These are phyloP conservation scores for Orthosia gracilis DNA, from an alignment of 2,888 invertebrate species.

Conservation along the genomic window DNA sequence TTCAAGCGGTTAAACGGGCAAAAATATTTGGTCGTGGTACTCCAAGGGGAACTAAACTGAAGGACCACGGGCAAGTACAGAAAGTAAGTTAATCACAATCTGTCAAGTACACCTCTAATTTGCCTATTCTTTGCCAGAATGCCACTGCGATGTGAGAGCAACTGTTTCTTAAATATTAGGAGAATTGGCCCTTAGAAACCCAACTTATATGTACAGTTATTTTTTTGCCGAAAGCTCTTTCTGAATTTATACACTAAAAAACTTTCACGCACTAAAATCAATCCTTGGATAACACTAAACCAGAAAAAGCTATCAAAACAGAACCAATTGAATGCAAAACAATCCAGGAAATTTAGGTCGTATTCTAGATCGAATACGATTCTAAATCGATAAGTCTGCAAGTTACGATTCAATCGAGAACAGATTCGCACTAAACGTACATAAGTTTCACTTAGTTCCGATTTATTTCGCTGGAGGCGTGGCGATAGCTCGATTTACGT, in stretches of 20 bases:
- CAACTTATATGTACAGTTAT: too few relatives aligned
- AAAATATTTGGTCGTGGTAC: too few relatives aligned
- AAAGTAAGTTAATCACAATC: too few relatives aligned
- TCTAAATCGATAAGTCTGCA: constrained; percentile 61
- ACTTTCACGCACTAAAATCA: neutral
- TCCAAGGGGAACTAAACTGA: too few relatives aligned
- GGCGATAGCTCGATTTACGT: constrained; percentile 48
- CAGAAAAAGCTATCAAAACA: constrained; percentile 25
- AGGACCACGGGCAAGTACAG: too few relatives aligned
- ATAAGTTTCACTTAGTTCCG: constrained; percentile 64
- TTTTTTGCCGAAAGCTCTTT: too few relatives aligned
- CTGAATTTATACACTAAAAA: neutral
- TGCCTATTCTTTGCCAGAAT: too few relatives aligned
- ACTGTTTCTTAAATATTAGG: too few relatives aligned
- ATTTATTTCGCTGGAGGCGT: constrained; percentile 62
- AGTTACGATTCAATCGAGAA: constrained; percentile 66
- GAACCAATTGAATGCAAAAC: constrained; percentile 35
- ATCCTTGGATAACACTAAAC: neutral
- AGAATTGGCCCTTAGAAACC: too few relatives aligned
- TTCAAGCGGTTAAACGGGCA: too few relatives aligned
- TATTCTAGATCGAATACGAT: constrained; percentile 55
- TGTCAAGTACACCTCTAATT: too few relatives aligned
- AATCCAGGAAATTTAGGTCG: constrained; percentile 51
- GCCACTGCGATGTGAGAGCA: too few relatives aligned
- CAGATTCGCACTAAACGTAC: constrained; percentile 64